Conservation (phyloP, 2,113 vertebrate genomes). For the Dipodomys merriami region DNA sequence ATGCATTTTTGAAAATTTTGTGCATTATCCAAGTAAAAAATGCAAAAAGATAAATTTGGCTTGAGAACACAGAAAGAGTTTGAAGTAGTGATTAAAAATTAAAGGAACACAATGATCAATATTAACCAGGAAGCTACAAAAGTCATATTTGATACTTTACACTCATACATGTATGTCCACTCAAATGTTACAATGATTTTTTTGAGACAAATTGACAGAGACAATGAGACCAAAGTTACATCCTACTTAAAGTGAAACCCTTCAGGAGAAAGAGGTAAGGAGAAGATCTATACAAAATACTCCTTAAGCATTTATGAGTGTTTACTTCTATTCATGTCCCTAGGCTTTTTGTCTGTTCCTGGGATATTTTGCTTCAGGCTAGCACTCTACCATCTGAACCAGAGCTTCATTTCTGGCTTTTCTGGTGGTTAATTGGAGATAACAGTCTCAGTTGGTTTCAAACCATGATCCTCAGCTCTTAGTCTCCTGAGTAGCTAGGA, state of each 20-base stretch:
- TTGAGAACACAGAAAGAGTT: neutral
- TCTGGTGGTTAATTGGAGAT: no score
- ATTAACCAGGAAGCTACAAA: neutral
- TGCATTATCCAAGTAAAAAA: neutral
- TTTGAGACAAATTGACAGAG: slow-evolving; percentile 10
- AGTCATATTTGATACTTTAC: neutral
- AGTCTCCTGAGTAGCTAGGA: no score
- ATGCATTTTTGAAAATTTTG: neutral
- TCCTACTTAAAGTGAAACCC: neutral
- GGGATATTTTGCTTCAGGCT: no score
- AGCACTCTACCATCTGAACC: no score
- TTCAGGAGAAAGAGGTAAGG: neutral
- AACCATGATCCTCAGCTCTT: no score
- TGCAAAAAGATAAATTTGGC: neutral
- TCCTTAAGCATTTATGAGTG: neutral
- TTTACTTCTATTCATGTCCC: no score
- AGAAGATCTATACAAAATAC: neutral
- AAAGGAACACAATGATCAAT: neutral
- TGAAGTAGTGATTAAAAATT: neutral
- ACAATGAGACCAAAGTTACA: neutral
- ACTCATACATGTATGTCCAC: neutral
- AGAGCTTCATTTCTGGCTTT: no score
- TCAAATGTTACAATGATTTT: neutral
- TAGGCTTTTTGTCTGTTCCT: no score
- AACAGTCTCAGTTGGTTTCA: no score